These are phyloP conservation scores for Danio albolineatus DNA, from an alignment of 2,797 vertebrate genomes.

Conservation along the genomic window DNA sequence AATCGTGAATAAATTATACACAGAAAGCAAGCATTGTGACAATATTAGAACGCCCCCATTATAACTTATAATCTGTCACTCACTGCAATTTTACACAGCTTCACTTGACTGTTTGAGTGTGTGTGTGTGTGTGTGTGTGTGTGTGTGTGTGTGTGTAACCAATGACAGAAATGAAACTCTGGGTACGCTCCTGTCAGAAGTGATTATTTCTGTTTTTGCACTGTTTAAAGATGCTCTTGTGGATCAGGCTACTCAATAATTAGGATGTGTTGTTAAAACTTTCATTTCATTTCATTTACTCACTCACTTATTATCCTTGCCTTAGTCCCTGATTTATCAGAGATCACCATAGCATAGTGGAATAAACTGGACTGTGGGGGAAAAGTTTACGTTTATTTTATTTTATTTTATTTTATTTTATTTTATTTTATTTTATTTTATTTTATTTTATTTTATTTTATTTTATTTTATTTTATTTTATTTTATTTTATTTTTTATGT, in stretches of 20 bases:
- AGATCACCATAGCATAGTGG: too few relatives aligned
- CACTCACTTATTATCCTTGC: too few relatives aligned
- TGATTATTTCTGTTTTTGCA: not conserved
- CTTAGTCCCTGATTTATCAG: too few relatives aligned
- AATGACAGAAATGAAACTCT: not conserved
- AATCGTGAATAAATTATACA: conserved; percentile 12
- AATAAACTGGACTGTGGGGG: too few relatives aligned
- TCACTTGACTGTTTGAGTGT: not conserved
- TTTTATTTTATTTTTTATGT: too few relatives aligned
- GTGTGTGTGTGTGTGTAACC: not conserved
- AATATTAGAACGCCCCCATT: conserved; percentile 8
- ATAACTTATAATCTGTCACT: conserved; percentile 2
- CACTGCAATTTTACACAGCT: not conserved
- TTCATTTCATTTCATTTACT: not conserved
- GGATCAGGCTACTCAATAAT: not conserved
- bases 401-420: too few relatives aligned
- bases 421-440: too few relatives aligned
- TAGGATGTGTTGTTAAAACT: not conserved
- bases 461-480: too few relatives aligned
- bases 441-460: too few relatives aligned
- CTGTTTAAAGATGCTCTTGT: not conserved
- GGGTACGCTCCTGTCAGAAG: not conserved
- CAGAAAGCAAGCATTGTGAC: not conserved
- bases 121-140: too few relatives aligned
- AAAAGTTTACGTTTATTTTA: too few relatives aligned